A percentile compares a stretch with the other conserved stretches of the same genome.
Conservation (phyloP, 2,797 vertebrate species). For the Gambelia wislizenii region DNA sequence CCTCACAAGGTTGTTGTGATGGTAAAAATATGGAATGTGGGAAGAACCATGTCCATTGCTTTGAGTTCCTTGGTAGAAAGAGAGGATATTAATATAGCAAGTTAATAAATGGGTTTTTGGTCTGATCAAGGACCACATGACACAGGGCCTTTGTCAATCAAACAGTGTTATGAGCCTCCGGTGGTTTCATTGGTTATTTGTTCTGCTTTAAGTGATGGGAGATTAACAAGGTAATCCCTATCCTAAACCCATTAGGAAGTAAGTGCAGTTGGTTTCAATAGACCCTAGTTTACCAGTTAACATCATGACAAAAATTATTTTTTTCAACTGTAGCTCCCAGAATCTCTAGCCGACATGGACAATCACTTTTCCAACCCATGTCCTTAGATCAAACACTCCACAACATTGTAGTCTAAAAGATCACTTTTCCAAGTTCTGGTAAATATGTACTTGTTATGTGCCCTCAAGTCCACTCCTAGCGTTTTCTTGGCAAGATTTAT, state of each 20-base stretch:
- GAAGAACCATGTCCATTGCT: neutral
- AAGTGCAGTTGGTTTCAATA: neutral
- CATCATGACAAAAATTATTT: no score
- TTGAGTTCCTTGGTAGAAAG: neutral
- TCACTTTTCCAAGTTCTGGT: no score
- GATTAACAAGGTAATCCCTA: no score
- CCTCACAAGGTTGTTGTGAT: neutral
- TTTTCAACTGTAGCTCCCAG: no score
- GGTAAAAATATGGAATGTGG: neutral
- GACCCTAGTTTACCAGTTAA: neutral
- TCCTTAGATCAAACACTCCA: no score
- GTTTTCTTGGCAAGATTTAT: neutral
- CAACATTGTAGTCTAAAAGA: no score
- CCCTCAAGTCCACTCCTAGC: no score
- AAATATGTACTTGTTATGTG: no score
- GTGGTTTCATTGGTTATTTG: neutral
- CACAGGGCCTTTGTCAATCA: neutral
- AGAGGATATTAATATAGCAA: neutral
- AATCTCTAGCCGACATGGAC: no score
- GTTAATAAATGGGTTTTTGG: neutral
- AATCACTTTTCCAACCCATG: no score
- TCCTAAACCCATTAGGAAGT: neutral
- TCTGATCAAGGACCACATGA: neutral
- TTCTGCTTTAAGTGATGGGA: neutral
- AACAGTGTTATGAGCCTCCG: neutral